Conservation (phyloP, 2,888 invertebrate species). For the Ophonus ardosiacus region DNA sequence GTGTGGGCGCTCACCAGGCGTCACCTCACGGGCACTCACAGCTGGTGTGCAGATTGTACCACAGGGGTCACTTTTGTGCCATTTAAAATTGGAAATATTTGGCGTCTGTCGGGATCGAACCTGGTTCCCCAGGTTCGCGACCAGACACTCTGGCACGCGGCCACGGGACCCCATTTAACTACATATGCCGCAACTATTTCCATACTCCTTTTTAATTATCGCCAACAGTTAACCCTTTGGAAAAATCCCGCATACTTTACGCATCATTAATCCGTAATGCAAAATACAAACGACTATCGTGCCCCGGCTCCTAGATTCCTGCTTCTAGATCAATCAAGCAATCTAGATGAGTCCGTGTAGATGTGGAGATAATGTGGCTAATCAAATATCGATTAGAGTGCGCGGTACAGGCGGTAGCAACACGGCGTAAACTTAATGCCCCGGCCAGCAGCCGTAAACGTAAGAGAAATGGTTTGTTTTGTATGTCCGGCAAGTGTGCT, state of each 20-base stretch:
- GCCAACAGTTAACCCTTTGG: not conserved
- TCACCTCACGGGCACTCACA: no score
- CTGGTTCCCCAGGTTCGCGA: no score
- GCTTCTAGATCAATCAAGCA: constrained; percentile 27
- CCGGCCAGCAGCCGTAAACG: constrained; percentile 13
- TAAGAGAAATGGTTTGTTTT: constrained; percentile 5
- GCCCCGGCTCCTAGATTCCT: not conserved
- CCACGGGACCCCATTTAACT: no score
- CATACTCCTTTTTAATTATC: not conserved
- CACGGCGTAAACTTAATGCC: constrained; percentile 21
- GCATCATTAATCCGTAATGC: constrained; percentile 13
- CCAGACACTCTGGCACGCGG: no score
- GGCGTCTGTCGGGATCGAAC: no score
- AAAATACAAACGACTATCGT: constrained; percentile 5
- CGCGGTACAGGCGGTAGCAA: not conserved
- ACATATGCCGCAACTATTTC: no score
- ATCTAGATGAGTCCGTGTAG: constrained; percentile 3
- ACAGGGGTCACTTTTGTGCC: no score
- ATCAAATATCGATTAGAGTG: constrained; percentile 43
- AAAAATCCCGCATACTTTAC: not conserved
- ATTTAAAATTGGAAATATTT: no score
- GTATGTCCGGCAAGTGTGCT: constrained; percentile 4
- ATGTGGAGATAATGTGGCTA: constrained; percentile 32
- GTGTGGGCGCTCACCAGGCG: no score
- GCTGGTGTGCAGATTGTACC: no score